Evolutionary conservation across 2,797 vertebrate species (phyloP).

Genomic region (Manis javanica): DNA sequence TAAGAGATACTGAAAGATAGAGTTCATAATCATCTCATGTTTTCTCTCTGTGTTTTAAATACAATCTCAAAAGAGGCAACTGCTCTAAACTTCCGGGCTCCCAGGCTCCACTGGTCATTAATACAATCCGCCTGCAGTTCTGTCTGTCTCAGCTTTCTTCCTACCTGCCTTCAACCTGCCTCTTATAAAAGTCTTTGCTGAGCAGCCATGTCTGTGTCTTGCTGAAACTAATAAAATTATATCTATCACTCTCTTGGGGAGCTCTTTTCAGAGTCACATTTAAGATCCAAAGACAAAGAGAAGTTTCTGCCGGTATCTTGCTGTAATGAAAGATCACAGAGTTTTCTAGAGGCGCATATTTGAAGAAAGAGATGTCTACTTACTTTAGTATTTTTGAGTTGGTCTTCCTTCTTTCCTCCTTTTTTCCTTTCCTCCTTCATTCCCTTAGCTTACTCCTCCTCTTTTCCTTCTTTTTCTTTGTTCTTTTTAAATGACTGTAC

Average conservation of each 20-base stretch:
- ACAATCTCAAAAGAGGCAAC: conserved; percentile 1
- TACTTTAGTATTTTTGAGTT: neutral
- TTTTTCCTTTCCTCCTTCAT: neutral
- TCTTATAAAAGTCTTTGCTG: neutral
- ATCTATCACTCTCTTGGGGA: neutral
- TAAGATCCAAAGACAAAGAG: conserved; percentile 25
- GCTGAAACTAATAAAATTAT: conserved; percentile 52
- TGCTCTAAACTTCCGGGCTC: neutral
- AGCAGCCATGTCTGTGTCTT: neutral
- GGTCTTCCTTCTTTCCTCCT: neutral
- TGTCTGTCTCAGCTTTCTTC: conserved; percentile 39
- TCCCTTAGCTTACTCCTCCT: neutral
- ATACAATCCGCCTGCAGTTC: conserved; percentile 48
- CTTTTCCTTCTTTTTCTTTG: neutral
- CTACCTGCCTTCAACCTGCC: neutral
- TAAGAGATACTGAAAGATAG: conserved; percentile 12
- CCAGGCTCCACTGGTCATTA: conserved; percentile 27
- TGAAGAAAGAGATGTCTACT: neutral
- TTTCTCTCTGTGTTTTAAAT: neutral
- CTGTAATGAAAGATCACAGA: conserved; percentile 28
- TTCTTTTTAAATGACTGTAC: neutral
- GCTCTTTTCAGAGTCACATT: neutral
- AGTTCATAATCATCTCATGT: neutral
- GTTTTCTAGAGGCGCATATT: neutral
- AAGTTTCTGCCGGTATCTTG: neutral